Conservation (phyloP, 2,113 vertebrate species). For the Gambusia holbrooki region DNA sequence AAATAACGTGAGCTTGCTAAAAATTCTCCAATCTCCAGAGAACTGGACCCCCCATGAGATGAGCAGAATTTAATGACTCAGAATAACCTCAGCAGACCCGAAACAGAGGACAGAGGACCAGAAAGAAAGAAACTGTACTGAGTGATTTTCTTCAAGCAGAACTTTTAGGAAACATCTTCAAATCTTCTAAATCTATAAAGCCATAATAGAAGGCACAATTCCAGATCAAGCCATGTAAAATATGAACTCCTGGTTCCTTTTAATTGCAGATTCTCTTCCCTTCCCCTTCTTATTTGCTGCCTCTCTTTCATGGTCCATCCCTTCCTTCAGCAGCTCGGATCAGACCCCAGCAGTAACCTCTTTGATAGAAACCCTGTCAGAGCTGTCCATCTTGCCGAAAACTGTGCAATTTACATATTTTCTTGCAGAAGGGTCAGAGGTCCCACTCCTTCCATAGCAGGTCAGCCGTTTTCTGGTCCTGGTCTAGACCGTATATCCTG, state of each 20-base stretch:
- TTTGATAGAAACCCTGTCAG: constrained; percentile 37
- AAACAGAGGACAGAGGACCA: constrained; percentile 25
- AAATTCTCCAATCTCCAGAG: constrained; percentile 50
- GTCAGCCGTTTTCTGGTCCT: constrained; percentile 30
- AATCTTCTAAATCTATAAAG: constrained; percentile 15
- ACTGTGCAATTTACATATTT: constrained; percentile 30
- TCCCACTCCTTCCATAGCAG: constrained; percentile 30
- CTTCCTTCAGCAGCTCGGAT: constrained; percentile 73
- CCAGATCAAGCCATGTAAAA: constrained; percentile 3
- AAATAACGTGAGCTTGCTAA: constrained; percentile 51
- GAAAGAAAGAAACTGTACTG: neutral
- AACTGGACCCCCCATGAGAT: constrained; percentile 39
- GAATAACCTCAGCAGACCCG: constrained; percentile 32
- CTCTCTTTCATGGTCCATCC: constrained; percentile 10
- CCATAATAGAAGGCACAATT: constrained; percentile 2
- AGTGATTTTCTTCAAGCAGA: neutral
- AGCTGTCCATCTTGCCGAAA: constrained; percentile 49
- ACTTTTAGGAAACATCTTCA: constrained; percentile 23
- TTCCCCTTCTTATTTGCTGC: constrained; percentile 21
- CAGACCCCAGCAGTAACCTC: constrained; percentile 66
- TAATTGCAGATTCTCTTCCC: constrained; percentile 41
- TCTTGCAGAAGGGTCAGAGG: constrained; percentile 18
- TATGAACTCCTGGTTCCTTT: constrained; percentile 38
- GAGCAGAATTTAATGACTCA: constrained; percentile 45
- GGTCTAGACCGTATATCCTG: constrained; percentile 24